Evolutionary conservation across 1,140 invertebrate species (phyloP).

Genomic region (Branchinecta lindahli): DNA sequence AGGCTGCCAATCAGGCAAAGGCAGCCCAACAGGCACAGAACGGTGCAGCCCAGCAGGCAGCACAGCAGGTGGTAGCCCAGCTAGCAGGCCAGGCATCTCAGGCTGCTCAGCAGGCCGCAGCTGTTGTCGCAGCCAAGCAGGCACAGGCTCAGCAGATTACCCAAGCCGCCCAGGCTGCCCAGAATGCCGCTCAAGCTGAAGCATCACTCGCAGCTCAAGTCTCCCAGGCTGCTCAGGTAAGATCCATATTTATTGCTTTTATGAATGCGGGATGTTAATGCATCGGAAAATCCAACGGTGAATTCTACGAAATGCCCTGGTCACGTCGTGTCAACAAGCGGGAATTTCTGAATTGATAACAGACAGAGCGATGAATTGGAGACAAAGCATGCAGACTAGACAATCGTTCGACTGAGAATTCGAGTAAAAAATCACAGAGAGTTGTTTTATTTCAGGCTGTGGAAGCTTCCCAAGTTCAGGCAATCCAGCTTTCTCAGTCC

Average conservation of each 20-base stretch:
- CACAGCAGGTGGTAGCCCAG: constrained; percentile 11
- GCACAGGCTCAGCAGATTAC: constrained; percentile 12
- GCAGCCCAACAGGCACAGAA: neutral
- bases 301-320: no score
- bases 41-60: constrained; percentile 12
- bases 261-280: no score
- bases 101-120: constrained; percentile 11
- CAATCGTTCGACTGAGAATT: neutral
- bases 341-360: no score
- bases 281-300: no score
- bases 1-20: neutral
- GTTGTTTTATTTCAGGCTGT: neutral
- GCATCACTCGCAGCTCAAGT: constrained; percentile 11
- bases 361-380: no score
- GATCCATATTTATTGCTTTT: no score
- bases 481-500: constrained; percentile 12
- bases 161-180: constrained; percentile 15
- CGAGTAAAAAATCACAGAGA: neutral
- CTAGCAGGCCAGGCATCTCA: constrained; percentile 13
- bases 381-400: no score
- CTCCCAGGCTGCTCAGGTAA: constrained; percentile 12
- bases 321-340: no score
- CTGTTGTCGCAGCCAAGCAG: constrained; percentile 10
- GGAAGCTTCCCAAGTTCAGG: constrained; percentile 13
- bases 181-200: constrained; percentile 11